Conservation (phyloP, 2,888 invertebrate genomes). For the Agrochola litura region DNA sequence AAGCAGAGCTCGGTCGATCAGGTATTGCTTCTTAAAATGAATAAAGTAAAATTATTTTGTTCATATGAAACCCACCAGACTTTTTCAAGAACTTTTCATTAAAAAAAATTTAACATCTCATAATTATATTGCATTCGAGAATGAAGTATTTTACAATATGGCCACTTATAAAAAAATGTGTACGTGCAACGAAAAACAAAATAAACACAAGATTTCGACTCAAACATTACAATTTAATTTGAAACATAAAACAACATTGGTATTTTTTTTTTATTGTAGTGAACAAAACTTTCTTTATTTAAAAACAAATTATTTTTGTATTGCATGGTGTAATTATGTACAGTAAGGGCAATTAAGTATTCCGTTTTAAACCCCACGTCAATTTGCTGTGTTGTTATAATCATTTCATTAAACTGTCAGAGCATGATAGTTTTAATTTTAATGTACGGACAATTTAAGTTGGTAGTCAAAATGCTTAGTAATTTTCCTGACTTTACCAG, state of each 20-base stretch:
- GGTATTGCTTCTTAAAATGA: too few relatives aligned
- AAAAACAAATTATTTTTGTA: neutral
- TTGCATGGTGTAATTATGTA: neutral
- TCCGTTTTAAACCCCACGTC: neutral
- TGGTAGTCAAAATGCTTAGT: too few relatives aligned
- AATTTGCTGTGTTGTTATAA: neutral
- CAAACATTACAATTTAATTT: neutral
- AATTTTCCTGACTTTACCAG: too few relatives aligned
- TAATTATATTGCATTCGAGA: neutral
- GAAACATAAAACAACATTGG: neutral
- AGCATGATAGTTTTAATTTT: too few relatives aligned
- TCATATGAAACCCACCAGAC: neutral
- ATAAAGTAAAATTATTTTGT: neutral
- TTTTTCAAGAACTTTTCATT: neutral
- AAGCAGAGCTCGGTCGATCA: too few relatives aligned
- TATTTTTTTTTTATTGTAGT: neutral
- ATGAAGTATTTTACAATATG: neutral
- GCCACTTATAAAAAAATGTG: neutral
- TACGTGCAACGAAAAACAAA: neutral
- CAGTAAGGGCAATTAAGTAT: neutral
- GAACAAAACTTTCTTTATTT: neutral
- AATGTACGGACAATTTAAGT: too few relatives aligned
- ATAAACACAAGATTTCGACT: neutral
- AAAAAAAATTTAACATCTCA: too few relatives aligned
- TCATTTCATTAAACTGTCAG: too few relatives aligned